Conservation (phyloP, 2,113 vertebrate genomes). For the Hipposideros armiger region DNA sequence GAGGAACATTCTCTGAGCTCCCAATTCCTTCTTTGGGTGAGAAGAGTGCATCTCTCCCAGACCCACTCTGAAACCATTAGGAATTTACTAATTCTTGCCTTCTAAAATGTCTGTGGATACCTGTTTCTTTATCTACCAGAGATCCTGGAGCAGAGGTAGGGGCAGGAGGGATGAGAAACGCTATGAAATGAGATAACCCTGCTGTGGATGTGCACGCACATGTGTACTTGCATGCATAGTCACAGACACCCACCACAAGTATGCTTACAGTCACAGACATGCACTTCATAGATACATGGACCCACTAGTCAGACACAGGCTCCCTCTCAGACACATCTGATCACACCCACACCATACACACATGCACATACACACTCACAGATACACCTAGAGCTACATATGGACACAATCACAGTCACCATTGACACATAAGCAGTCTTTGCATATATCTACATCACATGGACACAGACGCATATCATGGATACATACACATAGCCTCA, state of each 20-base stretch:
- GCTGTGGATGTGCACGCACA: background rate
- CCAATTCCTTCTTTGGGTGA: background rate
- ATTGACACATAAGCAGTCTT: background rate
- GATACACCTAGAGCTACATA: constrained; percentile 25
- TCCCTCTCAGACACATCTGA: background rate
- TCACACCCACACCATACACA: background rate
- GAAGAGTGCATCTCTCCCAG: constrained; percentile 4
- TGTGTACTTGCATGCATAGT: background rate
- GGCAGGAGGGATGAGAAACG: background rate
- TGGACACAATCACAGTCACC: background rate
- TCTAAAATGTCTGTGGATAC: constrained; percentile 22
- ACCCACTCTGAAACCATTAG: constrained; percentile 18
- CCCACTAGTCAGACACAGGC: background rate
- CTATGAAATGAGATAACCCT: background rate
- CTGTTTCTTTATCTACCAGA: constrained; percentile 44
- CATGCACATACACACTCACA: background rate
- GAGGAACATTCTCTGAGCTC: background rate
- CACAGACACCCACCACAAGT: background rate
- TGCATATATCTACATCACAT: background rate
- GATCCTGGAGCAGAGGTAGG: background rate
- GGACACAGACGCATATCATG: background rate
- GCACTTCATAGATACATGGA: background rate
- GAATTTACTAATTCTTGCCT: constrained; percentile 16
- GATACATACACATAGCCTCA: background rate
- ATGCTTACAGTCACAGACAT: background rate